Conservation (phyloP, 2,888 invertebrate species). For the Ophion ventricosus region DNA sequence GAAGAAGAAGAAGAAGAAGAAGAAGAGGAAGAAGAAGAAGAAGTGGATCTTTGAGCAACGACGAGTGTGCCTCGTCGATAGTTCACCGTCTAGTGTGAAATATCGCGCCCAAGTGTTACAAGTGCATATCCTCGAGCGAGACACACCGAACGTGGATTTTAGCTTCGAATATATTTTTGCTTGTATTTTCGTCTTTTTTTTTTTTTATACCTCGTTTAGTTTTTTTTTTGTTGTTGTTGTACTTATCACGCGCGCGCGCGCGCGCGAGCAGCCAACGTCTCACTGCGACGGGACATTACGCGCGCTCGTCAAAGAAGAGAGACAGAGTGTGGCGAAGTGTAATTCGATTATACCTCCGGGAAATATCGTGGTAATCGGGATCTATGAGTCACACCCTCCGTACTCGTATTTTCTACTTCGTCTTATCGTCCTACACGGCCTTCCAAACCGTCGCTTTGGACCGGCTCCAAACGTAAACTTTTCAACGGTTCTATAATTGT, state of each 20-base stretch:
- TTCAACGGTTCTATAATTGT: slow-evolving; percentile 65
- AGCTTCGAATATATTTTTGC: slow-evolving; percentile 38
- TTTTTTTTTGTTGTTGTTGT: slow-evolving; percentile 36
- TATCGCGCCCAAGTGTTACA: slow-evolving; percentile 83
- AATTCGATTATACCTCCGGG: slow-evolving; percentile 59
- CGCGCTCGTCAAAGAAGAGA: slow-evolving; percentile 7
- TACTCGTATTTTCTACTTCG: slow-evolving; percentile 39
- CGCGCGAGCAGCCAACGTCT: slow-evolving; percentile 25
- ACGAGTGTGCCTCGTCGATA: slow-evolving; percentile 67
- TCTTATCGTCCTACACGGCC: slow-evolving; percentile 29
- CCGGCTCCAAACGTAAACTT: too few species aligned
- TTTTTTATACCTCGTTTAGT: slow-evolving; percentile 26
- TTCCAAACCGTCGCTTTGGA: slow-evolving; percentile 34
- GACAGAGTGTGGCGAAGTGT: slow-evolving; percentile 39
- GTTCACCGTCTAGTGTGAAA: slow-evolving; percentile 82
- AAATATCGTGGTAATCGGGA: slow-evolving; percentile 59
- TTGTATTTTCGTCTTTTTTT: slow-evolving; percentile 28
- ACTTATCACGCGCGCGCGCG: slow-evolving; percentile 51
- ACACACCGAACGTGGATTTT: slow-evolving; percentile 41
- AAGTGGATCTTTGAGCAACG: slow-evolving; percentile 61
- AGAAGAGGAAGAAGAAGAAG: slow-evolving; percentile 41
- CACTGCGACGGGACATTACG: slow-evolving; percentile 21
- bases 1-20: too few species aligned
- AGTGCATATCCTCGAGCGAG: slow-evolving; percentile 69
- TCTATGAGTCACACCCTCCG: slow-evolving; percentile 46